Percentiles rank a stretch among this genome's conserved stretches.
Evolutionary conservation across 2,797 vertebrate species (phyloP).

Genomic region (Leptatherina wallacei): DNA sequence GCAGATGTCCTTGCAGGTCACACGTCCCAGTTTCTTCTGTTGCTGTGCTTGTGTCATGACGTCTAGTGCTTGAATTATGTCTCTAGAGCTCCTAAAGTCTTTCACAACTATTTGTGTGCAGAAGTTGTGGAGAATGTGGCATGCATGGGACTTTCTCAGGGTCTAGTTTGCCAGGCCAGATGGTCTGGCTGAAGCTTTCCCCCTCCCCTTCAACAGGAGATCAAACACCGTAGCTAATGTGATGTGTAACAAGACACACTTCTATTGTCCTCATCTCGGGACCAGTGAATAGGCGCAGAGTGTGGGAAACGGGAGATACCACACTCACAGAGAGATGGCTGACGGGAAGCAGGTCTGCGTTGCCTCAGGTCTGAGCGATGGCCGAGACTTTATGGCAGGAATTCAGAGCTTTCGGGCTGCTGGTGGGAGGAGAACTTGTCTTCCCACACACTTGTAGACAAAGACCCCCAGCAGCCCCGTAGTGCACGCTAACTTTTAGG

Average conservation of each 20-base stretch:
- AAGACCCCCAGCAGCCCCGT: constrained; percentile 59
- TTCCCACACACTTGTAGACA: constrained; percentile 78
- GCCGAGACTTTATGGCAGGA: constrained; percentile 77
- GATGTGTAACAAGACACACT: constrained; percentile 89
- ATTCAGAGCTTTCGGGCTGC: constrained; percentile 63
- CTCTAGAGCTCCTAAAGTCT: constrained; percentile 75
- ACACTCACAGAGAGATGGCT: constrained; percentile 84
- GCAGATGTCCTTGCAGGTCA: constrained; percentile 29
- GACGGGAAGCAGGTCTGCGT: constrained; percentile 73
- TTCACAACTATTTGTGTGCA: constrained; percentile 72
- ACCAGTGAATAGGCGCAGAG: constrained; percentile 80
- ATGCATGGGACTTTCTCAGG: constrained; percentile 78
- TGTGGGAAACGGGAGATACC: constrained; percentile 85
- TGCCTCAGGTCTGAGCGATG: constrained; percentile 64
- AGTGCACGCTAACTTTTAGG: constrained; percentile 54
- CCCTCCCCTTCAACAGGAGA: constrained; percentile 75
- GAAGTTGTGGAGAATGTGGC: constrained; percentile 69
- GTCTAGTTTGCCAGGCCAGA: constrained; percentile 81
- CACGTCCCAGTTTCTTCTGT: constrained; percentile 40
- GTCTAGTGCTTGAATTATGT: constrained; percentile 69
- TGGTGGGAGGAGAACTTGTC: constrained; percentile 72
- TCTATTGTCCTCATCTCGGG: constrained; percentile 81
- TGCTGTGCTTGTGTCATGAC: constrained; percentile 44
- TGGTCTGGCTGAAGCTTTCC: constrained; percentile 73
- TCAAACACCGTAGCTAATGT: constrained; percentile 87